These are phyloP conservation scores for Terrapene triunguis DNA, from an alignment of 2,113 vertebrate species.

Conservation along the genomic window DNA sequence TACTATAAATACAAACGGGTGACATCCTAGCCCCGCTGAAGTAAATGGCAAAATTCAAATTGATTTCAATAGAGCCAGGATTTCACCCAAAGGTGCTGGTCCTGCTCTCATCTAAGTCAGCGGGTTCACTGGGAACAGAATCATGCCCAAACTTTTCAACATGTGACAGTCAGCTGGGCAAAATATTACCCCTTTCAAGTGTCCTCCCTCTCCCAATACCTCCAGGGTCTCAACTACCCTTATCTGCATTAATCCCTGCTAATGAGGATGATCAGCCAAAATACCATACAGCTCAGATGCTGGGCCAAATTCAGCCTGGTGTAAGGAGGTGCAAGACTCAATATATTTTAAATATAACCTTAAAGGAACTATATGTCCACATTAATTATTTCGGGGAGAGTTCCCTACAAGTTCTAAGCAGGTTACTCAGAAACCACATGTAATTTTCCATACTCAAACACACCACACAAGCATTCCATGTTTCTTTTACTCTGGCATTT, in stretches of 20 bases:
- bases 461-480: not conserved
- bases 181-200: rapidly evolving
- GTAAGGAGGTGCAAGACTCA: not conserved
- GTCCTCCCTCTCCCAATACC: not conserved
- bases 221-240: not conserved
- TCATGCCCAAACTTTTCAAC: rapidly evolving
- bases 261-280: not conserved
- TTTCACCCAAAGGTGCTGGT: rapidly evolving
- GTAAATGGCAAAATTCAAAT: not conserved
- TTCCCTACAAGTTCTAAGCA: not conserved
- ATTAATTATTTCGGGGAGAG: not conserved
- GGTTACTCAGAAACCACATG: not conserved
- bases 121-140: not conserved
- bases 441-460: not conserved
- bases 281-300: not conserved
- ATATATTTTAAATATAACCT: not conserved
- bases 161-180: rapidly evolving
- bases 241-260: not conserved
- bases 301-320: not conserved
- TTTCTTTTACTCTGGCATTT: not conserved
- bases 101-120: rapidly evolving
- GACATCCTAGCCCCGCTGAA: rapidly evolving
- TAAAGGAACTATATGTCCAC: not conserved
- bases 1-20: rapidly evolving
- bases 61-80: not conserved